Evolutionary conservation across 2,113 vertebrate species (phyloP), one percentile per base, ranked within the genome.

Genomic region (Pseudonaja textilis): DNA sequence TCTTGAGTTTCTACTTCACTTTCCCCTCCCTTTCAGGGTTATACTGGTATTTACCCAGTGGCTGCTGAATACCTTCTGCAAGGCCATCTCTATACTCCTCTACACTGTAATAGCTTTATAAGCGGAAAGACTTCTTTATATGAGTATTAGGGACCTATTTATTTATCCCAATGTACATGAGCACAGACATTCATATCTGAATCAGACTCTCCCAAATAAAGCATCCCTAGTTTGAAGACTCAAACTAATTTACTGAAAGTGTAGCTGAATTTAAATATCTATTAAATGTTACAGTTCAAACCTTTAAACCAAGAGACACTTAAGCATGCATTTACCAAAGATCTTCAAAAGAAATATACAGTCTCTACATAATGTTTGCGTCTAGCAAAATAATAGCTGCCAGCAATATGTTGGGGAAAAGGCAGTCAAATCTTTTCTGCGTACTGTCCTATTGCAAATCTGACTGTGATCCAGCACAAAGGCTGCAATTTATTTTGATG

Each of bases 291-390:
- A 95, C 59, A 3, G 87, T 93, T 42, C 64, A 93, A 95, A 94
- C 87, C 91, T 92, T 61, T 2, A 55, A 55, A 57, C n/a, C 4
- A 61, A 42, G 25, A 95, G 86, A 93, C 93, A 91, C 88, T 93
- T 96, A 97, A 97, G 96, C 91, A 96, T 96, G 97, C 96, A 96
- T 96, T 93, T 97, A 96, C 94, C 96, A 90, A 95, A 95, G 92
- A 89, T 93, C 95, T 96, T 94, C 92, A 92, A 12, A 45, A 96
- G 95, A 95, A 92, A 93, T 93, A 29, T 50, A 96, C 93, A 85
- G 96, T 97, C 47, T 97, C 91, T 94, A 97, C 96, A 93, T 96
- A 96, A 96, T 95, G 95, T 96, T 95, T 96, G 96, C 96, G 94
- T 92, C 94, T 95, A 95, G 96, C 96, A 96, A 97, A 96, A 94